Evolutionary conservation across 2,797 vertebrate species (phyloP), one percentile per base, ranked within the genome.

Genomic region (Chelidonichthys spinosus): DNA sequence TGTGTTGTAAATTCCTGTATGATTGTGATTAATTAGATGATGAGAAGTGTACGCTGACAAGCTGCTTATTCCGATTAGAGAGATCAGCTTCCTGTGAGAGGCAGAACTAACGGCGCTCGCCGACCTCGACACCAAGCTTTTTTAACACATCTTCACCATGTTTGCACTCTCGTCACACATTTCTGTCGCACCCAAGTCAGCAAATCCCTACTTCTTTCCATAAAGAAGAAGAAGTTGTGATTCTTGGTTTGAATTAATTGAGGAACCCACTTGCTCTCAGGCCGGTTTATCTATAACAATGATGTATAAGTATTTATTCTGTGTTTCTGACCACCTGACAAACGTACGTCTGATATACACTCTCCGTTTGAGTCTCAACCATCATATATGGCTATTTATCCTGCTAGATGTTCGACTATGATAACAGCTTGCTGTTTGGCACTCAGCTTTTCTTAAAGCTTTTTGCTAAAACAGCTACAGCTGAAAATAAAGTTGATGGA

Each of bases 1-100:
- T 91, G 75, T 89, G 85, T 75, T 85, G 89, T 81, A 85, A 79
- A 92, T 92, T 90, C 72, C 74, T 83, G 74, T 89, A 86, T 90
- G 93, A 93, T 94, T 94, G 90, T 83, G 86, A 91, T 94, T 94
- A 94, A 95, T 94, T 92, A 84, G 86, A 93, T 92, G 92, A 94
- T 92, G 91, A 90, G 89, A 82, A 88, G 90, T 91, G 90, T 90
- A 86, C 59, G 39, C 87, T 88, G 88, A 89, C 86, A 88, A 91
- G 92, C 93, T 93, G 92, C 91, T 93, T 90, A 89, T 92, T 92
- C 90, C 93, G 93, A 94, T 94, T 93, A 94, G 87, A 77, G 78
- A 89, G 84, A 91, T 89, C 85, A 85, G 87, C 92, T 90, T 90
- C 85, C 72, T 87, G 79, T 85, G 86, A 94, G 90, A 90, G 78